These are phyloP conservation scores for Bathynomus jamesi DNA, from an alignment of 1,140 invertebrate species.

Conservation along the genomic window DNA sequence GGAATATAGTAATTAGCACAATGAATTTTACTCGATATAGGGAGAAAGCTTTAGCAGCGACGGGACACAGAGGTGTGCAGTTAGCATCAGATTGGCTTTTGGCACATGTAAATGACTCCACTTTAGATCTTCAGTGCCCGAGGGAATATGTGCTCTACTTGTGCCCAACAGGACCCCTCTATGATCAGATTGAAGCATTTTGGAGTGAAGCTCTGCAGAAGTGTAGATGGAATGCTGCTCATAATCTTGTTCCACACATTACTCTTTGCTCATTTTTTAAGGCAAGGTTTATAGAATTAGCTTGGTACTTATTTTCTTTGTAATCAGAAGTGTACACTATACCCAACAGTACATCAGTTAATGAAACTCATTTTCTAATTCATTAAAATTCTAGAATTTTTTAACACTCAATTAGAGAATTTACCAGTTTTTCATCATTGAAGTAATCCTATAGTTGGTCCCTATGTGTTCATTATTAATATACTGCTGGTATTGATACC, in stretches of 20 bases:
- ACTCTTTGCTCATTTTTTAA: conserved; percentile 82
- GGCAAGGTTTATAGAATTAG: conserved; percentile 52
- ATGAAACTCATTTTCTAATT: too few relatives aligned
- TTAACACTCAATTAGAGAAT: too few relatives aligned
- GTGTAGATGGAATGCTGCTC: conserved; percentile 77
- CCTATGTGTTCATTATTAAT: too few relatives aligned
- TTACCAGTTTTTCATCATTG: too few relatives aligned
- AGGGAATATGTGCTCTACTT: conserved; percentile 78
- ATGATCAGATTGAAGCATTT: conserved; percentile 62
- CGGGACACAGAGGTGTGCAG: conserved; percentile 71
- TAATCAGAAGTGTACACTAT: too few relatives aligned
- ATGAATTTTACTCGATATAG: conserved; percentile 47
- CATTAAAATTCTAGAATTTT: too few relatives aligned
- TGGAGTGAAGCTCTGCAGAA: conserved; percentile 66
- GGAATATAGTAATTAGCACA: too few relatives aligned
- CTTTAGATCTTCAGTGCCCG: conserved; percentile 61
- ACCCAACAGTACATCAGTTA: too few relatives aligned
- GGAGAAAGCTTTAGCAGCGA: conserved; percentile 80
- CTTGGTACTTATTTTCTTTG: too few relatives aligned
- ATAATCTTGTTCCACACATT: conserved; percentile 80
- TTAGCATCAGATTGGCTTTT: conserved; percentile 81
- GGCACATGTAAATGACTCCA: conserved; percentile 75
- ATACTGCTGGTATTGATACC: too few relatives aligned
- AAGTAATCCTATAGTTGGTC: too few relatives aligned
- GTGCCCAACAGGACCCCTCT: conserved; percentile 66